Evolutionary conservation across 2,888 invertebrate genomes (phyloP), one percentile per base, ranked within the genome.

Genomic region (Luperina nickerlii): DNA sequence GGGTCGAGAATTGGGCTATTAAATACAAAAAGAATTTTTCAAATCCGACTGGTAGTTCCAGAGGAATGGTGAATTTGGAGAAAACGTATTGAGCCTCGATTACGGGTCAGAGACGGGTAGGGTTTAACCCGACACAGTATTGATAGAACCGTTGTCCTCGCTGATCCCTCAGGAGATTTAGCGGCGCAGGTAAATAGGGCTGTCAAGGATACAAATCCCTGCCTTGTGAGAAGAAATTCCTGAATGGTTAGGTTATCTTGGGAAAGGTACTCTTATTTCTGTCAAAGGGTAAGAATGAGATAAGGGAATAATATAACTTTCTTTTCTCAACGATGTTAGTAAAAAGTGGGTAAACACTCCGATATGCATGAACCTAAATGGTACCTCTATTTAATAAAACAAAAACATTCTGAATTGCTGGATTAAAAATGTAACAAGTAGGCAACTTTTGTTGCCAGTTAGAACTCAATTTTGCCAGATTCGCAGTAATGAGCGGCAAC

Each of bases 111-210:
- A 82, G 83, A 74, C 74, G 84, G 79, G 81, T 79, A 85, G 87
- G 88, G 82, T 91, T 91, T 91, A 90, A 83, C 89, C 87, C 89
- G 89, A 89, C 91, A 88, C 89, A 88, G 89, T 90, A 90, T 89
- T 93, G 91, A 92, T 90, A 90, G 89, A 86, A 85, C 89, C 87
- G 86, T 81, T 87, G 90, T 89, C 88, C 88, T 87, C 76, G 79
- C 76, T 92, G 91, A 92, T 91, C 92, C 92, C 89, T 84, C 66
- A 70, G 81, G 90, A 91, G 90, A 92, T 92, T 92, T 92, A 92
- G 90, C 87, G 86, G 87, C 87, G 82, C 89, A 92, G 91, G 93
- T 92, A 92, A 93, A 94, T 92, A 91, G 89, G 87, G 79, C 86
- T 90, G 90, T 90, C 91, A 86, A 83, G 77, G 82, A 84, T 87